These are phyloP conservation scores for Leptonema lineaticorne DNA, from an alignment of 1,140 invertebrate genomes.

Conservation along the genomic window DNA sequence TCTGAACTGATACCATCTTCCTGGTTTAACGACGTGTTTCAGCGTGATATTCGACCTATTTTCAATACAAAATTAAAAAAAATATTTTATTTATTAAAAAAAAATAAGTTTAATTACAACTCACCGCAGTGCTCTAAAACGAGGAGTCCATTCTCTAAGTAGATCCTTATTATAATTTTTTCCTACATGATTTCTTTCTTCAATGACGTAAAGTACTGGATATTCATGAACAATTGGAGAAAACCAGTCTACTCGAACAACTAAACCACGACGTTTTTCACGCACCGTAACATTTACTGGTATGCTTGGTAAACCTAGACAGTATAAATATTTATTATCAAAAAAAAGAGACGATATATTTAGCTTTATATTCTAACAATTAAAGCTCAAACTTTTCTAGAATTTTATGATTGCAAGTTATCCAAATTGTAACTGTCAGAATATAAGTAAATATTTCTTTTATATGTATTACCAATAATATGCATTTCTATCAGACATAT, in stretches of 20 bases:
- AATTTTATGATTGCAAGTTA: too few relatives aligned
- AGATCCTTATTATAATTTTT: slow-evolving; percentile 53
- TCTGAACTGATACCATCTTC: slow-evolving; percentile 75
- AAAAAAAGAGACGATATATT: neutral
- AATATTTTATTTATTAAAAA: neutral
- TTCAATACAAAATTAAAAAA: neutral
- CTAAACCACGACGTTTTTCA: slow-evolving; percentile 45
- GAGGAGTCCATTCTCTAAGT: slow-evolving; percentile 55
- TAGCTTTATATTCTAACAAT: too few relatives aligned
- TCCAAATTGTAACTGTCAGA: neutral
- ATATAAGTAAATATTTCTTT: neutral
- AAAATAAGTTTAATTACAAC: neutral
- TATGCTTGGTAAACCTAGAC: slow-evolving; percentile 50
- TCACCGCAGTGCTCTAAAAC: slow-evolving; percentile 32
- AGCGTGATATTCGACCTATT: slow-evolving; percentile 53
- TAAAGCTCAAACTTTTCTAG: too few relatives aligned
- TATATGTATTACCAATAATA: too few relatives aligned
- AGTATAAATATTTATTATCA: neutral
- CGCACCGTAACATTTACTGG: slow-evolving; percentile 48
- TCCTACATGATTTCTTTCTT: slow-evolving; percentile 61
- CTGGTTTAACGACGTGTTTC: slow-evolving; percentile 62
- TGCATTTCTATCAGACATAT: too few relatives aligned
- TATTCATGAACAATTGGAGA: neutral
- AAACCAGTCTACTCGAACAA: slow-evolving; percentile 49
- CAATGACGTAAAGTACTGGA: slow-evolving; percentile 54